These are phyloP conservation scores for Mayetiola destructor DNA, from an alignment of 2,888 invertebrate genomes.

Conservation along the genomic window DNA sequence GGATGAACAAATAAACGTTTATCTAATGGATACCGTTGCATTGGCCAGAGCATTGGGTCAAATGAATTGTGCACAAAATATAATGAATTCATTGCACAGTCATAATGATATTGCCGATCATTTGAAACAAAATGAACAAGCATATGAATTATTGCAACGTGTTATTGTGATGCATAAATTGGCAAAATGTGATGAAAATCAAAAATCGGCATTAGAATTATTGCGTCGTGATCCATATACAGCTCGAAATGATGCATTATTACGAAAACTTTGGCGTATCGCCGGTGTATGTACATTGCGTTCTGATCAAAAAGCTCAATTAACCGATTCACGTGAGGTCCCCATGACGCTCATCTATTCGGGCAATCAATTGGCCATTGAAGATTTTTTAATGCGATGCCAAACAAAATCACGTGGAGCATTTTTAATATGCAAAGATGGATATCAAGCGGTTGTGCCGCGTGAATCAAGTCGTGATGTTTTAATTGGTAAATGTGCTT, in stretches of 20 bases:
- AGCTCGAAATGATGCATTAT: constrained; percentile 51
- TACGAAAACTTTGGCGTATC: constrained; percentile 55
- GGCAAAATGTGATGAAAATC: constrained; percentile 48
- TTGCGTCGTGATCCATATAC: constrained; percentile 50
- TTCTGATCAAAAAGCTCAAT: constrained; percentile 43
- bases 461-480: constrained; percentile 59
- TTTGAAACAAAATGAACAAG: constrained; percentile 25
- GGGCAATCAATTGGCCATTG: constrained; percentile 60
- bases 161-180: constrained; percentile 57
- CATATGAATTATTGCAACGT: constrained; percentile 40
- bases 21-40: constrained; percentile 50
- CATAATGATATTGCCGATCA: neutral
- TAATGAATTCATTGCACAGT: neutral
- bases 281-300: constrained; percentile 56
- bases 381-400: constrained; percentile 52
- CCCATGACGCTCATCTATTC: constrained; percentile 50
- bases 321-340: constrained; percentile 53
- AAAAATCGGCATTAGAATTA: constrained; percentile 45
- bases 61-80: constrained; percentile 22
- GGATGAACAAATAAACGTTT: constrained; percentile 27
- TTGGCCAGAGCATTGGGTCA: constrained; percentile 55
- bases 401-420: constrained; percentile 36
- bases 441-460: constrained; percentile 60
- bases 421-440: constrained; percentile 57
- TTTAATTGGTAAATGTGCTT: constrained; percentile 57